Evolutionary conservation across 2,888 invertebrate genomes (phyloP).

Genomic region (Reticulitermes lucifugus): DNA sequence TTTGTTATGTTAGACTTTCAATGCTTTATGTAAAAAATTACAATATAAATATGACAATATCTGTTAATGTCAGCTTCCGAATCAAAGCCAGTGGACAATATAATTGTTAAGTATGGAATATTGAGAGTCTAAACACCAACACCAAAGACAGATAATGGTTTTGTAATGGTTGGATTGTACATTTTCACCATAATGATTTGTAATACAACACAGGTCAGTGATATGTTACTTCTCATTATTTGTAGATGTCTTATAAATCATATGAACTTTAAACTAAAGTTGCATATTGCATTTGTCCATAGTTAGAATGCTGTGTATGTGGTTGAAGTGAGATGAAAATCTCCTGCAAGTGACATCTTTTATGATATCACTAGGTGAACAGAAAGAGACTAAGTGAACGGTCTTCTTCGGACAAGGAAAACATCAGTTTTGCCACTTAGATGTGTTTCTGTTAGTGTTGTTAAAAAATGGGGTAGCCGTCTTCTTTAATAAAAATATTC

Average conservation of each 20-base stretch:
- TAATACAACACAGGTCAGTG: background rate
- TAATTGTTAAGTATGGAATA: background rate
- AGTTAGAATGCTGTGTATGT: background rate
- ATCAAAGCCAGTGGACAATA: slow-evolving; percentile 29
- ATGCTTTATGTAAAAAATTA: background rate
- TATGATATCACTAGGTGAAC: background rate
- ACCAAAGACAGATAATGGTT: background rate
- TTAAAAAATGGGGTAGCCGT: background rate
- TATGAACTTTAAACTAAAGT: background rate
- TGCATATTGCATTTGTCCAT: background rate
- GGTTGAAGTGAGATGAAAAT: background rate
- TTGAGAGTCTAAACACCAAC: background rate
- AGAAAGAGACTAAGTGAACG: background rate
- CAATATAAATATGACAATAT: slow-evolving; percentile 40
- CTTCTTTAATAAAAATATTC: background rate
- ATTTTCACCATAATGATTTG: background rate
- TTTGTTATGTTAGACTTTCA: background rate
- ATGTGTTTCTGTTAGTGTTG: background rate
- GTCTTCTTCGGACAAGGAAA: background rate
- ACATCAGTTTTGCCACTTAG: background rate
- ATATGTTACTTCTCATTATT: background rate
- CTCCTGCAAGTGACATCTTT: background rate
- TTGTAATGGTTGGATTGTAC: background rate
- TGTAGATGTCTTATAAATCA: background rate
- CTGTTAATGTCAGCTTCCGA: slow-evolving; percentile 19